Conservation (phyloP, 2,888 invertebrate species). For the Ametastegia equiseti region DNA sequence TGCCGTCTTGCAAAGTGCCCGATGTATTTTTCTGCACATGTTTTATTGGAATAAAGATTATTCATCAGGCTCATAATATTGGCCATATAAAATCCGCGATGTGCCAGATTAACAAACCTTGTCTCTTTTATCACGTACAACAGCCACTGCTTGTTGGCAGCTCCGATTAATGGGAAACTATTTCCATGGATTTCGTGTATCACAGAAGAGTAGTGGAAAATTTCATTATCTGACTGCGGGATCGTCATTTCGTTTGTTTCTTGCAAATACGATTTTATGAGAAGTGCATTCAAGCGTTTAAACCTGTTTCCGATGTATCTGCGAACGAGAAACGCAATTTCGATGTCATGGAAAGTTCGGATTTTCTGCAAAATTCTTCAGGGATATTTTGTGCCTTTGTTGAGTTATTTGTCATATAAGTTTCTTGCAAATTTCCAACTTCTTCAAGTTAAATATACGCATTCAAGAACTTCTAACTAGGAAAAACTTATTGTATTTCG, state of each 20-base stretch:
- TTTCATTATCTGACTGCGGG: not conserved
- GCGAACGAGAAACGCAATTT: not conserved
- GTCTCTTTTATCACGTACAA: not conserved
- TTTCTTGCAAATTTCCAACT: not conserved
- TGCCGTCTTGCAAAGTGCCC: not conserved
- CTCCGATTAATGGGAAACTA: not conserved
- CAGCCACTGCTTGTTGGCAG: not conserved
- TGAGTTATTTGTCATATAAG: too few relatives aligned
- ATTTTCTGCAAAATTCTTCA: too few relatives aligned
- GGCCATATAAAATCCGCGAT: too few relatives aligned
- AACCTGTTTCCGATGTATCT: slow-evolving; percentile 4
- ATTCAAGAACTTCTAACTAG: too few relatives aligned
- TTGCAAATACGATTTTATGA: not conserved
- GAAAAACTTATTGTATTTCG: not conserved
- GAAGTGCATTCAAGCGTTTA: not conserved
- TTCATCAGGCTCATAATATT: too few relatives aligned
- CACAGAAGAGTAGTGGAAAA: not conserved
- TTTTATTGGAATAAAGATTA: too few relatives aligned
- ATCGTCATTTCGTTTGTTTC: not conserved
- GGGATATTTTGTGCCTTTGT: too few relatives aligned
- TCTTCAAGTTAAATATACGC: too few relatives aligned
- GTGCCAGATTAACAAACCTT: not conserved
- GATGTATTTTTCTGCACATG: not conserved
- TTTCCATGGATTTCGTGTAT: not conserved
- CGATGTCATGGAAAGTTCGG: not conserved